Evolutionary conservation across 2,888 invertebrate genomes (phyloP), one percentile per base, ranked within the genome.

Genomic region (Coleophora flavipennella): DNA sequence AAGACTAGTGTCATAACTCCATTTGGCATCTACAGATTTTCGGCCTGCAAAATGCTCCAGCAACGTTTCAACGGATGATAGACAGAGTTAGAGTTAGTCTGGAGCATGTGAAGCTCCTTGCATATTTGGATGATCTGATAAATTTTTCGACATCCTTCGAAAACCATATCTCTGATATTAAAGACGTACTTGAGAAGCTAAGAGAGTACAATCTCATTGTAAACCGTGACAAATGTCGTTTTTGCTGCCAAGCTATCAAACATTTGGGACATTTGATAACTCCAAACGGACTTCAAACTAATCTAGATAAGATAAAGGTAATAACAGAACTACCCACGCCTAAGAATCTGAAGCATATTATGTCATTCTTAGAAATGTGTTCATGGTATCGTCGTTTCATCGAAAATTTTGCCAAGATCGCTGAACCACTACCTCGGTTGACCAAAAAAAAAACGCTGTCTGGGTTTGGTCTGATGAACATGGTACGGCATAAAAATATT

Each of bases 1-100:
- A 63, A 64, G 38, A 65, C 65, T 1, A 52, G 53, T 0, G 65
- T 67, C 35, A 50, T 61, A 1, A 59, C 64, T 1, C 59, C 60
- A 1, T 60, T 62, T 37, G 63, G 65, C 3, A 50, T 55, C 1
- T 67, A 48, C 37, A 42, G 39, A 12, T 68, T 9, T 29, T 29
- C 8, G 29, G 29, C 9, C 29, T 29, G 29, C 3, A 9, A 9
- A 29, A 29, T 29, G 29, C 29, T 29, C 29, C 29, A n/a, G 29
- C 29, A n/a, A 29, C 29, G 8, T 29, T 29, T 9, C 29, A 29
- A 29, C 3, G 29, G 9, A n/a, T 29, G n/a, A 29, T 29, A n/a
- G 29, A 29, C 8, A 9, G 29, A 9, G 29, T 29, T n/a, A 3
- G n/a, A n/a, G 29, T 29, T 3, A n/a, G 3, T 3, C 3, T 29